Conservation (phyloP, 2,797 vertebrate genomes). For the Pangasius sanitwongsei region DNA sequence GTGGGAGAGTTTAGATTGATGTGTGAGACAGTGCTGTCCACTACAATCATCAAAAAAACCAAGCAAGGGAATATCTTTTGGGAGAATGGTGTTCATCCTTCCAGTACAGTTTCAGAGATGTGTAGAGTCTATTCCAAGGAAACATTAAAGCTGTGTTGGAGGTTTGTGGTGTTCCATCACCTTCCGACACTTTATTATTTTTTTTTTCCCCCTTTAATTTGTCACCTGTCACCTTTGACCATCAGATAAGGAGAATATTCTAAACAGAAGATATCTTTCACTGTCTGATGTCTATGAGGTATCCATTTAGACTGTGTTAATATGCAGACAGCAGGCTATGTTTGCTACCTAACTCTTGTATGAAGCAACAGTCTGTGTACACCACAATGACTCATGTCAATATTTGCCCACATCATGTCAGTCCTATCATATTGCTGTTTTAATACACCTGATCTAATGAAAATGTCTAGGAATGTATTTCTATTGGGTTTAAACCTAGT, state of each 20-base stretch:
- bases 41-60: not conserved
- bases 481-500: not conserved
- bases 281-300: not conserved
- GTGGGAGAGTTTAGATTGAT: not conserved
- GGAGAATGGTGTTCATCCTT: not conserved
- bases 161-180: not conserved
- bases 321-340: constrained; percentile 2
- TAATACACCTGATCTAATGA: not conserved
- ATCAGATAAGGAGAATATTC: not conserved
- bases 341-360: not conserved
- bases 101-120: not conserved
- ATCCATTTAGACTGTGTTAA: constrained; percentile 5
- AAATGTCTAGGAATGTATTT: not conserved
- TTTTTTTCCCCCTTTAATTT: not conserved
- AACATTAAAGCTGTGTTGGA: not conserved
- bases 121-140: not conserved
- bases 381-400: not conserved
- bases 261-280: not conserved
- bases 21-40: not conserved
- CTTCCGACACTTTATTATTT: not conserved
- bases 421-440: not conserved
- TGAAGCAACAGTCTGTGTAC: not conserved
- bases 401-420: not conserved
- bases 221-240: not conserved
- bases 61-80: not conserved